These are phyloP conservation scores for Polylopha cassiicola DNA, from an alignment of 2,888 invertebrate genomes.

Conservation along the genomic window DNA sequence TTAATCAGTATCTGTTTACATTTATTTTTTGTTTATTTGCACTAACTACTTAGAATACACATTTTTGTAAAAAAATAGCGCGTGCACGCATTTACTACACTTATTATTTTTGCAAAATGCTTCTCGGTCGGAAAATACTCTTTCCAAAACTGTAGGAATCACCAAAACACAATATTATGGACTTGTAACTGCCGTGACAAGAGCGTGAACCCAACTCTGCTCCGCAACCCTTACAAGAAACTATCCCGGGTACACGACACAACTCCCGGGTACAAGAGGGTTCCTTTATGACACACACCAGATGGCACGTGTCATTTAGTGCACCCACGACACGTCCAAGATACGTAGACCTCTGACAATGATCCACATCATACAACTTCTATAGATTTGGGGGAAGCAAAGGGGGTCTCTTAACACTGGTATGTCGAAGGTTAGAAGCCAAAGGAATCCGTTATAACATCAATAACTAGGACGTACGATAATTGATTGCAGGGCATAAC, in stretches of 20 bases:
- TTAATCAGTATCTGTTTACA: no score
- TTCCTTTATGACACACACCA: slow-evolving; percentile 67
- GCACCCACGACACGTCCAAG: slow-evolving; percentile 48
- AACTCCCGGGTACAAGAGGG: slow-evolving; percentile 60
- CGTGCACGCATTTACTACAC: no score
- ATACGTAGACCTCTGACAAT: slow-evolving; percentile 31
- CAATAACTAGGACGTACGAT: slow-evolving; percentile 52
- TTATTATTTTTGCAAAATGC: no score
- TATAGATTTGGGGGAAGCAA: slow-evolving; percentile 13
- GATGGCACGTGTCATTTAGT: slow-evolving; percentile 71
- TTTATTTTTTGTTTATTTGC: no score
- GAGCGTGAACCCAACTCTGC: slow-evolving; percentile 27
- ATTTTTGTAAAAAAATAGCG: no score
- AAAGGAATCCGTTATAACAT: slow-evolving; percentile 66
- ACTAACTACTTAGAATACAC: no score
- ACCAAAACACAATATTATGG: slow-evolving; percentile 3
- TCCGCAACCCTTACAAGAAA: slow-evolving; percentile 60
- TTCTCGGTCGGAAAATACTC: no score
- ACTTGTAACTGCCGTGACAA: slow-evolving; percentile 5
- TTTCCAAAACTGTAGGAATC: neutral
- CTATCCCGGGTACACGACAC: slow-evolving; percentile 61
- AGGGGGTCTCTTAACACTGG: slow-evolving; percentile 36
- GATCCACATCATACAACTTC: slow-evolving; percentile 18
- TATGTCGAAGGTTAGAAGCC: slow-evolving; percentile 62
- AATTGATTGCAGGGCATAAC: slow-evolving; percentile 66